Percentiles rank a stretch among this genome's conserved stretches.
Conservation (phyloP, 2,797 vertebrate species). For the Microctenopoma stevenorrisi region DNA sequence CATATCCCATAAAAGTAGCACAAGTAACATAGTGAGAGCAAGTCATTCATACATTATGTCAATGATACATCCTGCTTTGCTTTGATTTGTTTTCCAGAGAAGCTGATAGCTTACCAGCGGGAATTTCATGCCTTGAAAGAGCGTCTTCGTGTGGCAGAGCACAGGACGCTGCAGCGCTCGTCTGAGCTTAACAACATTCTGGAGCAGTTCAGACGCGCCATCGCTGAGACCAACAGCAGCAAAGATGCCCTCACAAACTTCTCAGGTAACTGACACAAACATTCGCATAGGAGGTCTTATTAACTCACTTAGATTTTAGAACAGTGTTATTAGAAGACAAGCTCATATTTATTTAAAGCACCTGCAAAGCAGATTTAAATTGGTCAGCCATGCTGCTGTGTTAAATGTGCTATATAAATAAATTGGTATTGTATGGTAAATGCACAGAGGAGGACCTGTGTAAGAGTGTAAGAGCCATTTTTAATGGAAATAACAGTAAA, state of each 20-base stretch:
- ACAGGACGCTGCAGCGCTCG: constrained; percentile 95
- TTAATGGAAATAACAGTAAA: no score
- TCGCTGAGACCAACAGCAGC: constrained; percentile 93
- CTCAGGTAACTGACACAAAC: constrained; percentile 85
- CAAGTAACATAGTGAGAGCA: no score
- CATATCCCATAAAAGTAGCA: no score
- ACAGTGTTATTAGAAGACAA: no score
- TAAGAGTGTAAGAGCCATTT: no score
- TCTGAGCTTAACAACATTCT: constrained; percentile 94
- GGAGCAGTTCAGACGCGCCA: constrained; percentile 94
- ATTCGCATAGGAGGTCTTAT: not conserved
- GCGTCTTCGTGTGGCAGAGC: constrained; percentile 95
- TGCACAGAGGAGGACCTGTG: no score
- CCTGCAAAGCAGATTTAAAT: no score
- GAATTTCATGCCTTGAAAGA: constrained; percentile 98
- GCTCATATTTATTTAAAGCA: no score
- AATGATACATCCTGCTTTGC: not conserved
- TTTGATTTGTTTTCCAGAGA: constrained; percentile 81
- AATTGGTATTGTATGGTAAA: no score
- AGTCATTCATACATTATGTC: no score
- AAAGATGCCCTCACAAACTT: constrained; percentile 91
- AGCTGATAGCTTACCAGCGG: constrained; percentile 94
- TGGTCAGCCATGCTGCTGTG: no score
- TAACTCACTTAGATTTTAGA: not conserved
- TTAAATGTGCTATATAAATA: no score